These are phyloP conservation scores for Mycteria americana DNA, from an alignment of 2,797 vertebrate genomes.

Conservation along the genomic window DNA sequence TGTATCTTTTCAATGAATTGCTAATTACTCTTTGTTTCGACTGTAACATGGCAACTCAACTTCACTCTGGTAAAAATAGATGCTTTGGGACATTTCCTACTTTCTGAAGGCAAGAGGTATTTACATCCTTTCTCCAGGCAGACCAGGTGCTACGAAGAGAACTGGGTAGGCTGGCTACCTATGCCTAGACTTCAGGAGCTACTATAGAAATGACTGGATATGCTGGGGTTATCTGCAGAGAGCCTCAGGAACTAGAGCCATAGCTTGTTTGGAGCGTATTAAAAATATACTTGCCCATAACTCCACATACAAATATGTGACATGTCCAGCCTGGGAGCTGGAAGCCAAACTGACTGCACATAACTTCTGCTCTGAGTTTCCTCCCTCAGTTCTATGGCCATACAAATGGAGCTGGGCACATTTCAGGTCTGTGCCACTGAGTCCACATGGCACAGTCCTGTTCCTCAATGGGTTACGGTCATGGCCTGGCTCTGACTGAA, in stretches of 20 bases:
- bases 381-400: neutral
- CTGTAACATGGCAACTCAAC: neutral
- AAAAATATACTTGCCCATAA: neutral
- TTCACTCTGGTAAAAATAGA: conserved; percentile 55
- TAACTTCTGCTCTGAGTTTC: neutral
- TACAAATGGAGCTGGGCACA: neutral
- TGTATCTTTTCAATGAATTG: conserved; percentile 62
- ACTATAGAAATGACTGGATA: neutral
- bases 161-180: neutral
- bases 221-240: neutral
- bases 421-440: neutral
- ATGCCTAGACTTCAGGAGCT: neutral
- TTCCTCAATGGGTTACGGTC: accelerated
- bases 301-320: neutral
- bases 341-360: neutral
- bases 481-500: neutral
- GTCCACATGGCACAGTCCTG: neutral
- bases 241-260: neutral
- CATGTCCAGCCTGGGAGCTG: neutral
- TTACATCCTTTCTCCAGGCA: conserved; percentile 15
- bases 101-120: neutral
- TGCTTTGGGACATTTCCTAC: conserved; percentile 28
- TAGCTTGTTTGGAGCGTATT: neutral
- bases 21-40: conserved; percentile 61
- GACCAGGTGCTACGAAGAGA: neutral